Evolutionary conservation across 2,113 vertebrate genomes (phyloP).

Genomic region (Damaliscus lunatus): DNA sequence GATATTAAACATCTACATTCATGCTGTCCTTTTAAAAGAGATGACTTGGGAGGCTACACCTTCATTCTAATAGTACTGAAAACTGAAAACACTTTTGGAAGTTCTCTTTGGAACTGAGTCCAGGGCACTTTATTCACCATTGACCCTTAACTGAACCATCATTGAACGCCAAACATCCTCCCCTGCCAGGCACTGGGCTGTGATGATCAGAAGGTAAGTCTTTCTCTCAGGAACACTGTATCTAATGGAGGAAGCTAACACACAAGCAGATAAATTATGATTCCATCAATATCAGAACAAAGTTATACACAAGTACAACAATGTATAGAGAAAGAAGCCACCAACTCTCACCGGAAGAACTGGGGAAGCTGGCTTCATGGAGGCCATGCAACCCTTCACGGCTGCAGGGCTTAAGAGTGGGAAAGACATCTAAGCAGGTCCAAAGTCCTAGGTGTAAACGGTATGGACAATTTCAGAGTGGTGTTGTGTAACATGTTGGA

Average conservation of each 20-base stretch:
- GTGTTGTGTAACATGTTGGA: rapidly evolving
- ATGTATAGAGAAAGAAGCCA: neutral
- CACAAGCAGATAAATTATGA: neutral
- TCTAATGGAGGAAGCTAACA: neutral
- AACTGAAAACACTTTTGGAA: neutral
- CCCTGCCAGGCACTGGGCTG: neutral
- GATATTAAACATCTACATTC: neutral
- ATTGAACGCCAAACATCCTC: neutral
- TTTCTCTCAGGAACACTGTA: neutral
- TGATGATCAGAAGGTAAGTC: neutral
- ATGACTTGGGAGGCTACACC: neutral
- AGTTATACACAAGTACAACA: neutral
- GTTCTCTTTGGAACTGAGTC: neutral
- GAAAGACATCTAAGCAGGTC: neutral
- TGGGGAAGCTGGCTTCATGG: neutral
- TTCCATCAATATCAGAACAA: neutral
- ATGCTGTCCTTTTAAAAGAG: neutral
- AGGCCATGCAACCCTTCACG: neutral
- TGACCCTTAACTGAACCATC: neutral
- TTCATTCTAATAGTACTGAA: neutral
- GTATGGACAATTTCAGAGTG: neutral
- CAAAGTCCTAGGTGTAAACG: too few relatives aligned
- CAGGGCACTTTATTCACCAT: neutral
- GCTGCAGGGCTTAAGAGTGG: neutral
- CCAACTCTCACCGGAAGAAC: neutral